Conservation (phyloP, 1,140 invertebrate species). For the Scaptomyza hsui region DNA sequence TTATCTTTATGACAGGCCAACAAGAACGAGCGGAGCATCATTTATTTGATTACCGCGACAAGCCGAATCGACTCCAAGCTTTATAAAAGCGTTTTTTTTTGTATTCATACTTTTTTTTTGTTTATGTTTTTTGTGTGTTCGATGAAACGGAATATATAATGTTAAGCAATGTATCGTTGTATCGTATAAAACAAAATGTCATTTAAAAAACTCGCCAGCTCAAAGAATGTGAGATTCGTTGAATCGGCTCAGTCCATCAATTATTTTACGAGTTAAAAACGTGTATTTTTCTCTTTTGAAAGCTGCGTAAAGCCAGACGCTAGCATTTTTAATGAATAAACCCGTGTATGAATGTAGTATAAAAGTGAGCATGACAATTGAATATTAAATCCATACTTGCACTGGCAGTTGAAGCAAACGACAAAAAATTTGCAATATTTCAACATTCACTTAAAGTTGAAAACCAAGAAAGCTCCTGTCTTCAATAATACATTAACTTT, state of each 20-base stretch:
- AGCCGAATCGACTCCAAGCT: slow-evolving; percentile 21
- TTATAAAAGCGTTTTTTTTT: not conserved
- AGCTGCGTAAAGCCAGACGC: not conserved
- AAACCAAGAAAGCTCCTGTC: not conserved
- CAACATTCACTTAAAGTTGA: slow-evolving; percentile 6
- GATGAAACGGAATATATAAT: slow-evolving; percentile 64
- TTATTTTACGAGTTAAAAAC: slow-evolving; percentile 21
- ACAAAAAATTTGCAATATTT: not conserved
- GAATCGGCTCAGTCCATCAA: not conserved
- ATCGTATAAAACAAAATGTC: slow-evolving; percentile 20
- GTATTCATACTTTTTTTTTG: slow-evolving; percentile 14
- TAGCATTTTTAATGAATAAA: slow-evolving; percentile 4
- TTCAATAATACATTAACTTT: slow-evolving; percentile 21
- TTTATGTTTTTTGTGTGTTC: slow-evolving; percentile 1
- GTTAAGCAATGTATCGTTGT: slow-evolving; percentile 32
- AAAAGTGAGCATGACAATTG: slow-evolving; percentile 15
- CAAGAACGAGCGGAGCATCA: slow-evolving; percentile 36
- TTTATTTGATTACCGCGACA: slow-evolving; percentile 63
- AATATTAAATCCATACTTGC: slow-evolving; percentile 7
- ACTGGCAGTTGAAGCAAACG: not conserved
- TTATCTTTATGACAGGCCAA: slow-evolving; percentile 51
- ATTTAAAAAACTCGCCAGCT: slow-evolving; percentile 24
- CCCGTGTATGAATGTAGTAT: not conserved
- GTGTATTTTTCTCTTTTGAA: slow-evolving; percentile 4
- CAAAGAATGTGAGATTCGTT: slow-evolving; percentile 2